Base-by-base conservation (phyloP, 1,140 invertebrate genomes). In the Trinorchestia longiramus region DNA sequence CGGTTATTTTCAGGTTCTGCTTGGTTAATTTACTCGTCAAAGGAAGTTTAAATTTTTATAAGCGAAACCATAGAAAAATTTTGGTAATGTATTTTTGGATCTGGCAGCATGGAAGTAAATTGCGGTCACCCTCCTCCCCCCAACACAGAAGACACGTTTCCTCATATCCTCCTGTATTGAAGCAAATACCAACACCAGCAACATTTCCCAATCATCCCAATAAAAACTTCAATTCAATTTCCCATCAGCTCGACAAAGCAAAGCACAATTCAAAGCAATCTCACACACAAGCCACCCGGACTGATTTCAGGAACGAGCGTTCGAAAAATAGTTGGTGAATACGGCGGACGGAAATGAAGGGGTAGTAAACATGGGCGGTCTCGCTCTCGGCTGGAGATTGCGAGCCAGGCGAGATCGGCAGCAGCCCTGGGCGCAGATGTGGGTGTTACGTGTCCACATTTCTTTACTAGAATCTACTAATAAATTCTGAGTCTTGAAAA, bases 201-300 rank as follows among this genome's bases (percentile, higher is more conserved):
- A 77, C 62, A 77, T 77, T 77, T 77, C 62, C 15, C 62, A 77
- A 77, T 77, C 62, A 77, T 77, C 62, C 41, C 88, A 91, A 44
- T 43, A 91, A 91, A 91, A 91, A 41, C 41, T 42, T 42, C 88
- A 44, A 91, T 91, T 91, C 88, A 91, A 91, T 43, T 91, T 91
- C 88, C 43, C 88, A 91, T 91, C 43, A 43, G 88, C 43, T 43
- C 88, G 41, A 43, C 88, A 91, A 91, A 91, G 88, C 88, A 91
- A 44, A 42, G 88, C 41, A 91, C 88, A 44, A 91, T 42, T 42
- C 88, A 91, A 44, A 44, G 88, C 88, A 44, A 91, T 43, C 88
- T 77, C 88, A 43, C 41, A 91, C 88, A 42, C 41, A 91, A 91
- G 88, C 88, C 88, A 11, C 88, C 3, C 19, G 41, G 88, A 11